Evolutionary conservation across 2,888 invertebrate species (phyloP), one percentile per base, ranked within the genome.

Genomic region (Campopleginae sp.): DNA sequence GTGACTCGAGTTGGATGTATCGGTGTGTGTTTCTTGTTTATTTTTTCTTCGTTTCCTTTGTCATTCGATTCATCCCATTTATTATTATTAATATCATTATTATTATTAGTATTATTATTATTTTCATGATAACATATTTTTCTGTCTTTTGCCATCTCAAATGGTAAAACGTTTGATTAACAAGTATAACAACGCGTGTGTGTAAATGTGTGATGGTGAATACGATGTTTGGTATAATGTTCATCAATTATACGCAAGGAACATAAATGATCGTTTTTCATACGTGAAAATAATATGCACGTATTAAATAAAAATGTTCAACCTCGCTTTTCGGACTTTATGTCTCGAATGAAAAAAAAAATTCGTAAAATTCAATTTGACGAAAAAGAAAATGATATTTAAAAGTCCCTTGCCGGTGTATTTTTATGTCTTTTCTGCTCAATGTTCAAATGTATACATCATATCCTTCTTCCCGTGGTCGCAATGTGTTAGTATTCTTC

Each of bases 1-100:
- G 90, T 91, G 90, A 91, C 89, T 91, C 88, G 90, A 91, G 90
- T 92, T 90, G 85, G 85, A 88, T 86, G 86, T 83, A 87, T 75
- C 74, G 33, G 86, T 87, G 80, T 87, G 80, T 86, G 84, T 86
- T 77, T 81, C 78, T 85, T 71, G 82, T 46, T 79, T 68, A 38
- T 75, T 66, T 61, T 23, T 44, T 71, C 54, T 14, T 54, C 14
- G 12, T 46, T 31, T 48, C 44, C 80, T 14, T 77, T 31, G 61
- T 70, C 66, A 58, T 84, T 68, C 76, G 82, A 78, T 75, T 80
- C 17, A 78, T 82, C 61, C 51, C 78, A 82, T 72, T 81, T 80
- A 74, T 66, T 80, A 65, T 76, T 77, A 54, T 84, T 80, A 65
- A 68, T 77, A 54, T 84, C 84, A 66, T 76, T 48, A 23, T 38